A percentile compares a stretch with the other conserved stretches of the same genome.
Evolutionary conservation across 2,797 vertebrate species (phyloP).

Genomic region (Pseudotriccus pelzelni): DNA sequence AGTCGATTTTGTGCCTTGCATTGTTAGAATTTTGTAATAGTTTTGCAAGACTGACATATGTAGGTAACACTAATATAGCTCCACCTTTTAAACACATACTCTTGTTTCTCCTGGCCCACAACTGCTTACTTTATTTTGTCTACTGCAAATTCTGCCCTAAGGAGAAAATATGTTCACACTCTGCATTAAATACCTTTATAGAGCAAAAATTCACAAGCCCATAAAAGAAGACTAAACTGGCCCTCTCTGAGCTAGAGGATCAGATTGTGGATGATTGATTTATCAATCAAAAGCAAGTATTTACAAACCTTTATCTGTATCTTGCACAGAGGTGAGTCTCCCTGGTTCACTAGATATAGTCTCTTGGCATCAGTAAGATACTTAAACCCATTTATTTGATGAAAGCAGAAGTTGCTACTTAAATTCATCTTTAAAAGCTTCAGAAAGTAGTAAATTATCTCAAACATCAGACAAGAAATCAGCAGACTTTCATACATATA

Average conservation of each 20-base stretch:
- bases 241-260: neutral
- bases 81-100: neutral
- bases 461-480: slow-evolving; percentile 27
- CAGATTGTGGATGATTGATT: slow-evolving; percentile 36
- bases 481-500: neutral
- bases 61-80: neutral
- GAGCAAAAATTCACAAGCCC: neutral
- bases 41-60: neutral
- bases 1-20: neutral
- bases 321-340: slow-evolving; percentile 55
- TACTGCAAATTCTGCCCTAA: neutral
- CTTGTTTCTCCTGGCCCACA: slow-evolving; percentile 14
- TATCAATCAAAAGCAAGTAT: slow-evolving; percentile 46
- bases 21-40: slow-evolving; percentile 17
- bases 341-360: slow-evolving; percentile 34
- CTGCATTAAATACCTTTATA: neutral
- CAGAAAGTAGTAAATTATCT: slow-evolving; percentile 37
- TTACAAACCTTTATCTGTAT: slow-evolving; percentile 39
- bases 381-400: slow-evolving; percentile 52
- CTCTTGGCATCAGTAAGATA: slow-evolving; percentile 49
- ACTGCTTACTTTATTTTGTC: neutral
- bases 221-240: neutral
- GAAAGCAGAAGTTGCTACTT: slow-evolving; percentile 37
- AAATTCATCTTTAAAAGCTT: slow-evolving; percentile 56
- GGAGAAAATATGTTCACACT: neutral